Conservation (phyloP, 1,140 invertebrate genomes). For the Drosophila simulans region DNA sequence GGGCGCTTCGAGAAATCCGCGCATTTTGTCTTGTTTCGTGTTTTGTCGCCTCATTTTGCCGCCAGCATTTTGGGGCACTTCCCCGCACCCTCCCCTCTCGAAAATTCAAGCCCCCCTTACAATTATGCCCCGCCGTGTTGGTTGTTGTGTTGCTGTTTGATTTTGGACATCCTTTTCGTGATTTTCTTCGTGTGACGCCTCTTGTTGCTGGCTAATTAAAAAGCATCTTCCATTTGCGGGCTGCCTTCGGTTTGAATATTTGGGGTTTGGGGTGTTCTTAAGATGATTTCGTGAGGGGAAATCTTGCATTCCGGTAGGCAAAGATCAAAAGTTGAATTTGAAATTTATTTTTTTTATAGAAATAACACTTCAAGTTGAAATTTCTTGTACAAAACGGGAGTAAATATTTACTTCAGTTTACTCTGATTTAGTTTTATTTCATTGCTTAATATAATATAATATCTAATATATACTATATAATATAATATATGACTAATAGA, state of each 20-base stretch:
- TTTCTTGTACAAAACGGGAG: too few species aligned
- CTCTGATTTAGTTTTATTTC: too few species aligned
- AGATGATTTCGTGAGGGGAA: neutral
- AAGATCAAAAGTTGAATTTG: neutral
- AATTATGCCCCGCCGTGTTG: slow-evolving; percentile 47
- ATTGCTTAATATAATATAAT: too few species aligned
- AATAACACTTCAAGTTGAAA: too few species aligned
- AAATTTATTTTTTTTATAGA: too few species aligned
- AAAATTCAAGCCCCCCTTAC: neutral
- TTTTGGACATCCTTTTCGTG: slow-evolving; percentile 49
- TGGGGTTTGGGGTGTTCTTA: neutral
- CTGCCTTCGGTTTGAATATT: neutral
- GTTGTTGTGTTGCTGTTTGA: slow-evolving; percentile 31
- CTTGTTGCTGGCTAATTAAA: slow-evolving; percentile 71
- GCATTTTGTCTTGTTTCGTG: slow-evolving; percentile 43
- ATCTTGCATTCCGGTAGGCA: neutral
- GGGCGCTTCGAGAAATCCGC: slow-evolving; percentile 28
- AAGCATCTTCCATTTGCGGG: slow-evolving; percentile 53
- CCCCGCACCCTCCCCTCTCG: neutral
- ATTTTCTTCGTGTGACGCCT: slow-evolving; percentile 50
- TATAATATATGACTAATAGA: too few species aligned
- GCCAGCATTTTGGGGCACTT: slow-evolving; percentile 60
- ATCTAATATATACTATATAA: too few species aligned
- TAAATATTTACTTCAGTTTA: too few species aligned
- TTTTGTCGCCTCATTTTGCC: slow-evolving; percentile 65